Percentiles rank a stretch among this genome's conserved stretches.
Evolutionary conservation across 2,888 invertebrate genomes (phyloP).

Genomic region (Rotaria sp.): DNA sequence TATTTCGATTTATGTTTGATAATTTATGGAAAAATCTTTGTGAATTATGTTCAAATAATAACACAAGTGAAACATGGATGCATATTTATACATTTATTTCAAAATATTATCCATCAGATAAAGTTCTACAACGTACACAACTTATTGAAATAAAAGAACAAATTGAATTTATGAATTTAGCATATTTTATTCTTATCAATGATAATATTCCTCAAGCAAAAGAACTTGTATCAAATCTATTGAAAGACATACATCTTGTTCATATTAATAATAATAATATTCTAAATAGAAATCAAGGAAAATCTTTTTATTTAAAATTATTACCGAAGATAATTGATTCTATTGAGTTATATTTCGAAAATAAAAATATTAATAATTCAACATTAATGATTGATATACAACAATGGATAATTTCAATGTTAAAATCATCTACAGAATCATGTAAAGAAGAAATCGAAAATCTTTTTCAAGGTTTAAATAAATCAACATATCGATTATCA

Average conservation of each 20-base stretch:
- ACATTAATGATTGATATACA: not conserved
- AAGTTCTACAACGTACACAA: not conserved
- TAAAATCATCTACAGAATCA: not conserved
- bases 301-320: not conserved
- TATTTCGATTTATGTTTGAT: not conserved
- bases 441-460: not conserved
- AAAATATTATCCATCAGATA: not conserved
- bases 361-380: not conserved
- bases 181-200: not conserved
- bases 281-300: not conserved
- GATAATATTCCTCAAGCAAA: not conserved
- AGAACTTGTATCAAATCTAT: not conserved
- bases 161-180: conserved; percentile 15
- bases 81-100: not conserved
- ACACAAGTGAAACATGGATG: not conserved
- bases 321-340: not conserved
- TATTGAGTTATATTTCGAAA: not conserved
- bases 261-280: not conserved
- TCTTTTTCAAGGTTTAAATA: not conserved
- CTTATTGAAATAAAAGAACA: not conserved
- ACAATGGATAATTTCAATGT: not conserved
- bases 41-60: not conserved
- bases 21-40: not conserved
- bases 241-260: not conserved
- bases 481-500: not conserved